Evolutionary conservation across 92 coral and sea anemone species (phyloP).

Genomic region (Pocillopora meandrina): DNA sequence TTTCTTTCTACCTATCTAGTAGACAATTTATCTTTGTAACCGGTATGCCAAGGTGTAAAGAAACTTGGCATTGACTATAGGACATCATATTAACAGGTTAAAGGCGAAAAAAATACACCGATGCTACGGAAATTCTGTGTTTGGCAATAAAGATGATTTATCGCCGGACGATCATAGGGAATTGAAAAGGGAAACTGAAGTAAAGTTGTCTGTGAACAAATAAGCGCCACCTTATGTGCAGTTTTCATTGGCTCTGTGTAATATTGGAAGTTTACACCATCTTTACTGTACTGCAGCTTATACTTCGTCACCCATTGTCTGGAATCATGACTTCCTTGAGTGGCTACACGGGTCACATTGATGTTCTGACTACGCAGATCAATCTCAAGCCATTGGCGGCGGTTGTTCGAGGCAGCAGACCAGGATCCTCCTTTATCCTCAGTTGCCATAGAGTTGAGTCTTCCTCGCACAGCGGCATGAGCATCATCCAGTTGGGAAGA

Average conservation of each 20-base stretch:
- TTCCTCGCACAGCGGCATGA: neutral
- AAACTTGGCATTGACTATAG: no score
- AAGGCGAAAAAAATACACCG: no score
- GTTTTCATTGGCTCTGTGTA: neutral
- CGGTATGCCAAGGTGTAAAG: no score
- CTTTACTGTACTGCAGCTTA: conserved; percentile 4
- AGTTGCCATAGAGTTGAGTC: neutral
- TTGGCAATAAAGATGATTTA: neutral
- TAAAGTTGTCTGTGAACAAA: neutral
- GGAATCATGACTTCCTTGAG: neutral
- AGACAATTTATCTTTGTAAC: no score
- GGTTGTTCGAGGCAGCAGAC: neutral
- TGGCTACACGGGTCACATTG: conserved; percentile 2
- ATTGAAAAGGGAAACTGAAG: neutral
- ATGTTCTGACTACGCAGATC: neutral
- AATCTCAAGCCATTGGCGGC: neutral
- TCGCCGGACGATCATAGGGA: neutral
- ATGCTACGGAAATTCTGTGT: no score
- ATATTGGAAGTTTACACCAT: neutral
- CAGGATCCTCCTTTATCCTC: neutral
- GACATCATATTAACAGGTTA: no score
- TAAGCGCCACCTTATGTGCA: neutral
- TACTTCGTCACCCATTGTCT: neutral
- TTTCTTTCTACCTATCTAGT: no score
- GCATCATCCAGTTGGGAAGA: neutral